Base-by-base conservation (phyloP, 2,888 invertebrate genomes). In the Caenorhabditis drosophilae region DNA sequence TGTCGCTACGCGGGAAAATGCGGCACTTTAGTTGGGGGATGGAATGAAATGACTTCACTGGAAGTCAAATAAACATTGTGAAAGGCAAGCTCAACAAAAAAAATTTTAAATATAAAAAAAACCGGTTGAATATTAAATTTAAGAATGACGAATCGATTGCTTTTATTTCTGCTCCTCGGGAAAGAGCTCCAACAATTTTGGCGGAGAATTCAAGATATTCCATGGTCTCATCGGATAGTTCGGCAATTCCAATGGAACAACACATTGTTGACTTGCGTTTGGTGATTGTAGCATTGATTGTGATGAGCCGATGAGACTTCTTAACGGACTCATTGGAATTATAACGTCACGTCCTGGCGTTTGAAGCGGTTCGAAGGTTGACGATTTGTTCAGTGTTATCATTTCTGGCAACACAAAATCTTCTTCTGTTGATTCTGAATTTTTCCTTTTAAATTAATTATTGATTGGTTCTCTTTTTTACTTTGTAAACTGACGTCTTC, bases 131-230 rank as follows among this genome's bases (percentile, higher is more conserved):
- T n/a, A n/a, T n/a, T n/a, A n/a, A n/a, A n/a, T n/a, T n/a, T n/a
- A n/a, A n/a, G n/a, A n/a, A n/a, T n/a, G n/a, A n/a, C n/a, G n/a
- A n/a, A n/a, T n/a, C n/a, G n/a, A n/a, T n/a, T n/a, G n/a, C n/a
- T n/a, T n/a, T n/a, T n/a, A n/a, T n/a, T n/a, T n/a, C n/a, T n/a
- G n/a, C n/a, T n/a, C n/a, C n/a, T n/a, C n/a, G n/a, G n/a, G n/a
- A n/a, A n/a, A n/a, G n/a, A n/a, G n/a, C n/a, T n/a, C 40, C 7
- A 40, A 40, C n/a, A 40, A 18, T 6, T 40, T 40, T 40, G 40
- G 40, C 6, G 40, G 40, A 18, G 18, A 18, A 7, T 6, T 4
- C n/a, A 40, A 18, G 18, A 22, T 18, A 18, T 40, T 40, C 40
- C 40, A 40, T 18, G 40, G 40, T 6, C 40, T 40, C 6, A 31